Conservation (phyloP, 2,797 vertebrate genomes). For the Lepus townsendii region DNA sequence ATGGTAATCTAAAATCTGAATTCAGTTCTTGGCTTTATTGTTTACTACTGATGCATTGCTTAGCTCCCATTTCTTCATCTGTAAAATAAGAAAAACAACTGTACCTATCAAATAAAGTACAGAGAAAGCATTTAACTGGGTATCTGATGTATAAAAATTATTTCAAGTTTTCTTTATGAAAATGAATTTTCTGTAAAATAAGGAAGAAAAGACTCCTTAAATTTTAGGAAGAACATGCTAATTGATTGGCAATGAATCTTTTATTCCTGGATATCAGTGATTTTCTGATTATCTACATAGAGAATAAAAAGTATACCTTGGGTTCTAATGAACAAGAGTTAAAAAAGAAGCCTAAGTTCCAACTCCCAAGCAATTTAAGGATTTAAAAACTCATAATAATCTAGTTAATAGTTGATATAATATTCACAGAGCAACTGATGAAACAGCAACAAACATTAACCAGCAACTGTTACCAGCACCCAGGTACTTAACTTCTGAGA, state of each 20-base stretch:
- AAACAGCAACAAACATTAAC: neutral
- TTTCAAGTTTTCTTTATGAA: slow-evolving; percentile 37
- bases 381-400: slow-evolving; percentile 16
- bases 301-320: neutral
- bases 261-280: neutral
- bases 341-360: slow-evolving; percentile 50
- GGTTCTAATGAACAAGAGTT: slow-evolving; percentile 13
- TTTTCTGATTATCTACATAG: neutral
- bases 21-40: neutral
- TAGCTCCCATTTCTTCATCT: neutral
- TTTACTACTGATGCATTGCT: neutral
- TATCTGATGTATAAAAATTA: neutral
- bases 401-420: neutral
- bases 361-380: slow-evolving; percentile 1
- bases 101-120: neutral
- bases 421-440: neutral
- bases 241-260: neutral
- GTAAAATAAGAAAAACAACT: slow-evolving; percentile 41
- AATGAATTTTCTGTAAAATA: slow-evolving; percentile 23
- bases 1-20: slow-evolving; percentile 45
- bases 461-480: neutral
- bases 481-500: neutral
- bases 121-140: slow-evolving; percentile 1
- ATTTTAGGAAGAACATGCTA: neutral
- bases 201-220: neutral